Evolutionary conservation across 2,113 vertebrate genomes (phyloP).

Genomic region (Odontophorus gujanensis): DNA sequence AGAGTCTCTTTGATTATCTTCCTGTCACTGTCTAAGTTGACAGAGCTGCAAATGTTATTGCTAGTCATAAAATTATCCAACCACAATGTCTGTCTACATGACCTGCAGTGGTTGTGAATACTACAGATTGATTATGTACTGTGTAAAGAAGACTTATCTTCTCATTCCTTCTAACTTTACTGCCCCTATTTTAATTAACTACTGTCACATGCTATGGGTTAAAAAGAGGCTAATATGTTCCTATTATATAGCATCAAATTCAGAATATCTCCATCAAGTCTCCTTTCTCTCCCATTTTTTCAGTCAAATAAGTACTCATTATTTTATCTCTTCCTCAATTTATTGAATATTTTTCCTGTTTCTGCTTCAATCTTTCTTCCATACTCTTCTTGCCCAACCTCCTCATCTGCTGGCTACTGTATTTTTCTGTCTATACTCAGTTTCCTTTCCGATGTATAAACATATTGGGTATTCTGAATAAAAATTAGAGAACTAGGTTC

Average conservation of each 20-base stretch:
- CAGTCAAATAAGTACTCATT: not conserved
- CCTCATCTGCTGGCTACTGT: not conserved
- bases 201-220: not conserved
- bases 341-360: not conserved
- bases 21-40: constrained; percentile 16
- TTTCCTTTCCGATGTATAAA: not conserved
- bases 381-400: not conserved
- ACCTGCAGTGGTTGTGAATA: constrained; percentile 22
- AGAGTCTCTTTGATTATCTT: constrained; percentile 22
- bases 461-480: not conserved
- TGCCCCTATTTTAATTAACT: constrained; percentile 36
- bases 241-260: not conserved
- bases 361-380: not conserved
- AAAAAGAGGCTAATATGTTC: not conserved
- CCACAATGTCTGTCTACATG: constrained; percentile 11
- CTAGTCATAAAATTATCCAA: constrained; percentile 45
- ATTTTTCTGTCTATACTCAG: not conserved
- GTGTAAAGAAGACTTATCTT: constrained; percentile 6
- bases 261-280: not conserved
- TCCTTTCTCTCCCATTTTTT: not conserved
- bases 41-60: constrained; percentile 51
- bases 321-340: not conserved
- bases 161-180: constrained; percentile 37
- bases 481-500: not conserved
- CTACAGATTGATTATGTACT: constrained; percentile 1